Conservation (phyloP, 2,113 vertebrate species). For the Gnathonemus longibarbis region DNA sequence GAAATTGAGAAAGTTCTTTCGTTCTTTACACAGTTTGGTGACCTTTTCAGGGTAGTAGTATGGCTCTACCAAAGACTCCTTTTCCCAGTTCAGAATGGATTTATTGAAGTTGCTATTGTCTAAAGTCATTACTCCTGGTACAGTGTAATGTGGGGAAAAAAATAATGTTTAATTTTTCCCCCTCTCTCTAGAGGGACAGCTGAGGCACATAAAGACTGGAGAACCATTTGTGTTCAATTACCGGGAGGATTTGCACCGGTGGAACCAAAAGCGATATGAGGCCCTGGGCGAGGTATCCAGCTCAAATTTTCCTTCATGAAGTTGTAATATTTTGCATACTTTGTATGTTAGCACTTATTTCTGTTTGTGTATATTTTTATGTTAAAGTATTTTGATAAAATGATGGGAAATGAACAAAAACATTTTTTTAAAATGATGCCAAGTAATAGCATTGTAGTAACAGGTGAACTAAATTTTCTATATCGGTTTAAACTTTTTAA, state of each 20-base stretch:
- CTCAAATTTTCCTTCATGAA: not conserved
- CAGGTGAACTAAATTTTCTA: slow-evolving; percentile 28
- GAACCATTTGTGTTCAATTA: slow-evolving; percentile 93
- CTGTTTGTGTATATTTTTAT: not conserved
- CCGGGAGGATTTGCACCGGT: slow-evolving; percentile 90
- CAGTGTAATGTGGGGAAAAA: not conserved
- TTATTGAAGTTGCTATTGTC: not conserved
- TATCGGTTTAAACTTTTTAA: slow-evolving; percentile 25
- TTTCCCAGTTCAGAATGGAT: not conserved
- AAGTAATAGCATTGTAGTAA: not conserved
- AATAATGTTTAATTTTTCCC: not conserved
- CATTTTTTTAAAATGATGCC: not conserved
- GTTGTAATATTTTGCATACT: slow-evolving; percentile 12
- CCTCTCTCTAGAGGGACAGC: slow-evolving; percentile 70
- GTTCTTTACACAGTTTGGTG: not conserved
- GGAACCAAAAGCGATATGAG: slow-evolving; percentile 98
- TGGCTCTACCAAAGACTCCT: not conserved
- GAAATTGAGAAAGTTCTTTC: not conserved
- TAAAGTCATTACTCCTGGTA: not conserved
- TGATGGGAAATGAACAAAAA: not conserved
- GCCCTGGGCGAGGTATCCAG: slow-evolving; percentile 92
- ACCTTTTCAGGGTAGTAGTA: not conserved
- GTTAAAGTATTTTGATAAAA: not conserved
- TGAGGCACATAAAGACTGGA: slow-evolving; percentile 83
- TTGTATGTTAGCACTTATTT: not conserved